Base-by-base conservation (phyloP, 1,140 invertebrate genomes). In the Caenorhabditis inopinata region DNA sequence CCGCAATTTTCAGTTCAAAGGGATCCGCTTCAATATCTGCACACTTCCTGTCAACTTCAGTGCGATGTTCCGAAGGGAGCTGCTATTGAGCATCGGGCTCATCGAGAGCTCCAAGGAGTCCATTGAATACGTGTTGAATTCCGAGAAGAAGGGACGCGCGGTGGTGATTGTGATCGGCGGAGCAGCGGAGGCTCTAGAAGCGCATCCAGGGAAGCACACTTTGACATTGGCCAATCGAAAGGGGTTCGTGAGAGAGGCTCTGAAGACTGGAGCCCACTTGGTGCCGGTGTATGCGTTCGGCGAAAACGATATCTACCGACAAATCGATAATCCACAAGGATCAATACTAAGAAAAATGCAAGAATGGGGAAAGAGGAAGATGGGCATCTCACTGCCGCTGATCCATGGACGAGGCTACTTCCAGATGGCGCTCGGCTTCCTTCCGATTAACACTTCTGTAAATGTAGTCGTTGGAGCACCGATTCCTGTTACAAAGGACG, bases 231-330 rank as follows among this genome's bases (percentile, higher is more conserved):
- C 83, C 27, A 86, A 82, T 25, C 82, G 89, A 32, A 90, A 90
- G 84, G 90, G 90, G 14, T 90, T 90, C 78, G 83, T 89, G 29
- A 85, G 86, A 77, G 75, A 90, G 16, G 90, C 89, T 42, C 45
- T 90, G 5, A 84, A 85, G 76, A 85, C 87, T 74, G 82, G 84
- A 32, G 87, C 89, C 23, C 82, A 82, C 79, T 75, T 90, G 16
- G 89, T 90, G 2, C 90, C 90, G 18, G 94, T 94, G 93, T 94
- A 88, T 91, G 90, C 87, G 21, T 97, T 97, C 89, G 95, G 95
- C 0, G 96, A 97, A 89, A 94, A 93, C 16, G 94, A 96, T 84
- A 87, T 96, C 0, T 97, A 93, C 89, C 91, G 93, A 82, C 94
- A 96, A 46, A 85, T 93, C 4, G 84, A 91, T 18, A 93, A 93